Base-by-base conservation (phyloP, 2,888 invertebrate genomes). In the Oxyscelio sp. region DNA sequence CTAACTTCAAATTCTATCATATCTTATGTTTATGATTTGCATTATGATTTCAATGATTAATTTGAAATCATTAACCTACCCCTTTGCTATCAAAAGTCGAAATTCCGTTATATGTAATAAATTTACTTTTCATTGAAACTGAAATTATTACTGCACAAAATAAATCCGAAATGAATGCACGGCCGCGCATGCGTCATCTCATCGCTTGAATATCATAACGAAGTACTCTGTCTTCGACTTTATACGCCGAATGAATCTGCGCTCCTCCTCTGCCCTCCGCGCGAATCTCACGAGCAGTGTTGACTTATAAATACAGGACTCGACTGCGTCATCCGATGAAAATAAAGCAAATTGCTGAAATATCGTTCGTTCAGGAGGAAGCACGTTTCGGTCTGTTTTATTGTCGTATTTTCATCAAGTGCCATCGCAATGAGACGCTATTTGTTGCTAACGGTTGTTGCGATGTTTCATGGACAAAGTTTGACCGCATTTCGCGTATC, bases 241-340 rank as follows among this genome's bases (percentile, higher is more conserved):
- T 70, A 54, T 63, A 34, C 78, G 78, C 43, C 54, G 66, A 70
- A 63, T 56, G 71, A 61, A 63, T 63, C 56, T 66, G 65, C 75
- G 65, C 56, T 48, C 45, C 48, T 43, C 61, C 48, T 48, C 38
- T 24, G 45, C 70, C 24, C 54, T 45, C 17, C 61, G 56, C 70
- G 50, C 65, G 50, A 24, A 66, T 66, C 50, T 80, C 80, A 73
- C 59, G 59, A 80, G 61, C 54, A 80, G 70, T 56, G 56, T 52
- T 50, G 59, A 81, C 73, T 81, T 81, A 81, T 81, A 81, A 81
- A 81, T 81, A 81, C 81, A 74, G 74, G 74, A 74, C 81, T 81
- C 56, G 21, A 74, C 74, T 81, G 81, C 74, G 50, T 81, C 81
- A 81, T 68, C 48, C 68, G 54, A 21, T 81, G 68, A 58, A 74